Evolutionary conservation across 2,888 invertebrate genomes (phyloP), one percentile per base, ranked within the genome.

Genomic region (Tineola bisselliella): DNA sequence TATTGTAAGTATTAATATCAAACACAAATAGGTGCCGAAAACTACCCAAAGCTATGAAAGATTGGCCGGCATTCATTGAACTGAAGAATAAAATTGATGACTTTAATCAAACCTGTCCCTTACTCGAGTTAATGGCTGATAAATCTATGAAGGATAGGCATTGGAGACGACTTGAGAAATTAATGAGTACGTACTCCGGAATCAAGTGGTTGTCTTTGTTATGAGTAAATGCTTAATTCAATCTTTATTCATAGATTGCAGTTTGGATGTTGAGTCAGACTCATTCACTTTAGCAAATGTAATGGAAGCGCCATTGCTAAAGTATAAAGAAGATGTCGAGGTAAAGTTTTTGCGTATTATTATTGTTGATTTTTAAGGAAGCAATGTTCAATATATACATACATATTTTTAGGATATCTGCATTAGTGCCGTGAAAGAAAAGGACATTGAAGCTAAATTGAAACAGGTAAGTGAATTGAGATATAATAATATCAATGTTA

Each of bases 1-100:
- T 38, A 25, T 25, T 25, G 6, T 25, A 25, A 6, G 6, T 52
- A n/a, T 59, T 57, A n/a, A 63, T 64, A 64, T 65, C n/a, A n/a
- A n/a, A n/a, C n/a, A n/a, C n/a, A n/a, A n/a, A 44, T 63, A 92
- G 95, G 70, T 96, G 95, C 71, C 91, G 94, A 18, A 93, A 92
- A 72, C 80, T 97, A 59, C 96, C 96, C 0, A 93, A 90, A 75
- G 95, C 89, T 0, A 91, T 96, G 91, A 93, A 93, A 71, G 92
- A 94, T 61, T 96, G 96, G 96, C 94, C 94, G 0, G 96, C 96
- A 0, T 97, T 88, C 71, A 89, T 93, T 61, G 95, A 95, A 66
- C 77, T 97, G 62, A 96, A 95, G 72, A 91, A 91, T 65, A 96
- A 94, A 80, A 95, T 97, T 63, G 96, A 96, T 67, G 95, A 96